phyloP scores from a whole-genome alignment of 1,140 invertebrate genomes.

The Drosophila ambigua region DNA sequence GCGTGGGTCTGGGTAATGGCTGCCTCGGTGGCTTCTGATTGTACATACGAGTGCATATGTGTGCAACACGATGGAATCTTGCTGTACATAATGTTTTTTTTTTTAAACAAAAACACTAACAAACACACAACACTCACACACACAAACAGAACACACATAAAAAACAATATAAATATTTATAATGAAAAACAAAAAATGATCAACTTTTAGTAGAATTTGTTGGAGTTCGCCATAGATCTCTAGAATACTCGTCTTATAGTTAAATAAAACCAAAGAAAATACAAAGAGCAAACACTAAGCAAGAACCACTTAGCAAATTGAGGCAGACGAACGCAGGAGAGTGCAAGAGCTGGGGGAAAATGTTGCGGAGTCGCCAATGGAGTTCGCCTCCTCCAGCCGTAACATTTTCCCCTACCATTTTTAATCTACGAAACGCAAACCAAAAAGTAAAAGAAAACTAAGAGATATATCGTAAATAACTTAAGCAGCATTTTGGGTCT shows the following conservation, averaged over 20 bases:
- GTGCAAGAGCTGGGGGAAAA: background rate
- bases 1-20: constrained; percentile 8
- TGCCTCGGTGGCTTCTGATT: constrained; percentile 31
- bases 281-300: constrained; percentile 10
- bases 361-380: background rate
- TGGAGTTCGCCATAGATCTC: constrained; percentile 35
- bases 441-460: too few species aligned
- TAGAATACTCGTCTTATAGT: constrained; percentile 11
- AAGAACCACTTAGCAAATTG: constrained; percentile 52
- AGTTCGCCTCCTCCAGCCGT: background rate
- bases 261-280: constrained; percentile 22
- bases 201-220: constrained; percentile 73
- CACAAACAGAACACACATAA: too few species aligned
- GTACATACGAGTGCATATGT: constrained; percentile 39
- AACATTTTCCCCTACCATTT: constrained; percentile 13
- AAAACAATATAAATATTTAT: constrained; percentile 12
- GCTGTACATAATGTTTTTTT: too few species aligned
- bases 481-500: constrained; percentile 21
- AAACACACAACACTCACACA: too few species aligned
- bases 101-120: too few species aligned
- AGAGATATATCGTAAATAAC: background rate
- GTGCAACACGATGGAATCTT: too few species aligned
- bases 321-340: background rate
- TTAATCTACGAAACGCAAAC: constrained; percentile 2
- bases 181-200: constrained; percentile 1